Evolutionary conservation across 2,113 vertebrate species (phyloP), one percentile per base, ranked within the genome.

Genomic region (Sinocyclocheilus grahami): DNA sequence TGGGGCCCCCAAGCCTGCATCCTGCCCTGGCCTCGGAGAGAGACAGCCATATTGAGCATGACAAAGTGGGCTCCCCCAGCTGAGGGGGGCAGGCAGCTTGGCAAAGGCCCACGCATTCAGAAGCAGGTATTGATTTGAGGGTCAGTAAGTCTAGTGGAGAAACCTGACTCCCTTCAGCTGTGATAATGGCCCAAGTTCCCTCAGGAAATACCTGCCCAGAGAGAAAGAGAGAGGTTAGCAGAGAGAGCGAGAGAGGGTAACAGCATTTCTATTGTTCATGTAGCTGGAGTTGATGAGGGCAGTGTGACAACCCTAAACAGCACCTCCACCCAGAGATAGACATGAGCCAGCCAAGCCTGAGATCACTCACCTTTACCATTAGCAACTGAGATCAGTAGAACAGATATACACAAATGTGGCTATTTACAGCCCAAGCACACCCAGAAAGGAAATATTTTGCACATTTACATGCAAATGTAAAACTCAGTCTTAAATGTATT

Each of bases 201-300:
- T 46, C 33, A 92, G 83, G 81, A 93, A 93, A 93, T 89, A 90
- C 78, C 69, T 92, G 88, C 76, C 87, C 78, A 87, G 69, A 87
- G 91, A 75, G 82, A 84, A 85, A 72, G 83, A 89, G 82, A 75
- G 88, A 86, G 74, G 89, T 83, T 69, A 62, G n/a, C 53, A 82
- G 65, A 69, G 24, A 51, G 77, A 69, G 60, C 48, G 22, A 60
- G 0, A 7, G 78, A 82, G 58, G 87, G 91, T 86, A 90, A 89
- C 85, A 93, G 88, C 92, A 78, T 42, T 33, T 14, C 39, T 87
- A 58, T 77, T 88, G 78, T 88, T 86, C 53, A 10, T 5, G 0
- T 85, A n/a, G 87, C 62, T 20, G 24, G 76, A 89, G 83, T 86
- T 86, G 78, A 89, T 82, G 46, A 86, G 78, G 89, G 83, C 85